Conservation (phyloP, 2,113 vertebrate genomes). For the Rhadina sibilatrix region DNA sequence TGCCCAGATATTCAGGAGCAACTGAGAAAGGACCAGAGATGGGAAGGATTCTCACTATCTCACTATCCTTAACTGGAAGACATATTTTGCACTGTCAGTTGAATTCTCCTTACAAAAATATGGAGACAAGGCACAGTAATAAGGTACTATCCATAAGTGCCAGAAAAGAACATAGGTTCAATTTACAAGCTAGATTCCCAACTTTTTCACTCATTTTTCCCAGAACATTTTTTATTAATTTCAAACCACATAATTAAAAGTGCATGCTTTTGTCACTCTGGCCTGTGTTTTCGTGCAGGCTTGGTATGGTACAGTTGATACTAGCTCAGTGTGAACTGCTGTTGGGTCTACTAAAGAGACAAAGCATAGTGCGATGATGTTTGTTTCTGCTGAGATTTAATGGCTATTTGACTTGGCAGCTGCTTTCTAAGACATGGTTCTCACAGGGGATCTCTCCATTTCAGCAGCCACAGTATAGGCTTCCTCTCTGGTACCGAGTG, state of each 20-base stretch:
- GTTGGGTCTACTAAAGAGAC: slow-evolving; percentile 33
- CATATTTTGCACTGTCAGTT: neutral
- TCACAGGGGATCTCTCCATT: slow-evolving; percentile 55
- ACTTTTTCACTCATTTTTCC: neutral
- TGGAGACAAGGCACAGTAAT: neutral
- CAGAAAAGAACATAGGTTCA: neutral
- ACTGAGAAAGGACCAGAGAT: neutral
- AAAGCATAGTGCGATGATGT: neutral
- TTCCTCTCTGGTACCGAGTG: neutral
- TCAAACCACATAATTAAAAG: neutral
- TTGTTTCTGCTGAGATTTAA: slow-evolving; percentile 65
- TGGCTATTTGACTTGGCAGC: slow-evolving; percentile 56
- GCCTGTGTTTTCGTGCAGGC: neutral
- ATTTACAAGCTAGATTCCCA: neutral
- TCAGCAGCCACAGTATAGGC: neutral
- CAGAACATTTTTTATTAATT: neutral
- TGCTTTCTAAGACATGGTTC: slow-evolving; percentile 37
- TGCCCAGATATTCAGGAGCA: neutral
- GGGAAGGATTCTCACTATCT: neutral
- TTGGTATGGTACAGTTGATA: neutral
- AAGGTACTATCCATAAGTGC: neutral
- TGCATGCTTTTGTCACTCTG: neutral
- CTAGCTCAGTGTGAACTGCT: slow-evolving; percentile 22
- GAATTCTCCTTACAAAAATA: neutral
- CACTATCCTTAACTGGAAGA: neutral